Percentiles rank a stretch among this genome's conserved stretches.
These are phyloP conservation scores for Meiosimyza platycephala DNA, from an alignment of 2,888 invertebrate genomes.

Conservation along the genomic window DNA sequence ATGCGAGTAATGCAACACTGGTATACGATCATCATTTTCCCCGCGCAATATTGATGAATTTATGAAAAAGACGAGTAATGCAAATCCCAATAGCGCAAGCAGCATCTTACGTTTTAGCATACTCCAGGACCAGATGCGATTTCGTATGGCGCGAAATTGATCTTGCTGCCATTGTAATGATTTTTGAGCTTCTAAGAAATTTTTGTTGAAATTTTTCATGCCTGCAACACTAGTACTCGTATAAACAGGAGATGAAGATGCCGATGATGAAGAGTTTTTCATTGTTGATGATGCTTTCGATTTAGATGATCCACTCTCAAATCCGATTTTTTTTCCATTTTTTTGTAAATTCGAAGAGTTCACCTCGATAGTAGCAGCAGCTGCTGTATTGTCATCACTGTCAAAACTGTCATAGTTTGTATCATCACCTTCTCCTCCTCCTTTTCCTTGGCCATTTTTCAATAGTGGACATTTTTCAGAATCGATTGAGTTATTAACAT, in stretches of 20 bases:
- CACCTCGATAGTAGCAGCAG: neutral
- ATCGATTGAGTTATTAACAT: neutral
- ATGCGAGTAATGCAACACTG: constrained; percentile 60
- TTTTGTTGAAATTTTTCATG: constrained; percentile 31
- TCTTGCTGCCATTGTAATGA: neutral
- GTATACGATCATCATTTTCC: constrained; percentile 52
- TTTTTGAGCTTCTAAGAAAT: too few relatives aligned
- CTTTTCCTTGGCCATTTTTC: neutral
- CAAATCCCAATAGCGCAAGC: constrained; percentile 46
- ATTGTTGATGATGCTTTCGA: neutral
- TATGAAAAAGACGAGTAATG: constrained; percentile 54
- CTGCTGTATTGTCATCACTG: neutral
- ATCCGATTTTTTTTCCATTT: too few relatives aligned
- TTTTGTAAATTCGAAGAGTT: too few relatives aligned
- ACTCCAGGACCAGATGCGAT: constrained; percentile 33
- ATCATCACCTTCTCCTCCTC: neutral
- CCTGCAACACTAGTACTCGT: constrained; percentile 37
- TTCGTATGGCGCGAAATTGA: neutral
- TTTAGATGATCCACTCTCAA: neutral
- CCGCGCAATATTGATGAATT: constrained; percentile 53
- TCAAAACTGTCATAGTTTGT: neutral
- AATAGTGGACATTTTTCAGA: constrained; percentile 4
- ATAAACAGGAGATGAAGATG: constrained; percentile 25
- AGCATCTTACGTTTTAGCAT: constrained; percentile 52
- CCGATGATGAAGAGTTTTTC: constrained; percentile 10